Evolutionary conservation across 2,797 vertebrate species (phyloP), one percentile per base, ranked within the genome.

Genomic region (Bryconaethiops microstoma): DNA sequence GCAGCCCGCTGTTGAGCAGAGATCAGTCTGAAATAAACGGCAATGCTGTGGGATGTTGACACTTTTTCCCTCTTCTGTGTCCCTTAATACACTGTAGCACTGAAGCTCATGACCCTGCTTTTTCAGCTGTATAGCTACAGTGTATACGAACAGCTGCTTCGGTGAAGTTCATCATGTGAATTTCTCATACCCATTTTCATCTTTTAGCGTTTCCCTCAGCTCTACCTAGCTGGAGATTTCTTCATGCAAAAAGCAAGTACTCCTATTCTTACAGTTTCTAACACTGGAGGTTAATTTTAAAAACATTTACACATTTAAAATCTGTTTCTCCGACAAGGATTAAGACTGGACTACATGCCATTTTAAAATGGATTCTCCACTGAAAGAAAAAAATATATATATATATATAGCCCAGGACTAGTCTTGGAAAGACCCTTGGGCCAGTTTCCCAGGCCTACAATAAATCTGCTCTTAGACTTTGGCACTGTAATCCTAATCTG

Each of bases 1-100:
- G 19, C 35, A 82, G 50, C 82, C 79, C 86, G 4, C 80, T 88
- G 50, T 79, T 89, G 5, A 74, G 90, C 82, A 89, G 85, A 25
- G 89, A 82, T 82, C 82, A 65, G 7, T 79, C 86, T 2, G 91
- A 91, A 84, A 76, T 88, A 76, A 92, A 93, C 78, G 86, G 88
- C 87, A 91, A 86, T 29, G 78, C 91, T 48, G 81, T 89, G 23
- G 87, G 82, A 68, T 92, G 89, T 80, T 94, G 88, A 87, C 73
- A n/a, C 29, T 25, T 25, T 52, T 63, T 50, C 17, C 50, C 70
- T 63, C 64, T 17, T 57, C 39, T 4, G 16, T 48, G 60, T 12
- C 23, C 7, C 35, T 45, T 19, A 74, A 13, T 67, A 55, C 63
- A 65, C 57, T 77, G 57, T 83, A 80, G 77, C 77, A 52, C 25